A percentile compares a stretch with the other conserved stretches of the same genome.
Evolutionary conservation across 2,113 vertebrate species (phyloP).

Genomic region (Pyrgilauda ruficollis): DNA sequence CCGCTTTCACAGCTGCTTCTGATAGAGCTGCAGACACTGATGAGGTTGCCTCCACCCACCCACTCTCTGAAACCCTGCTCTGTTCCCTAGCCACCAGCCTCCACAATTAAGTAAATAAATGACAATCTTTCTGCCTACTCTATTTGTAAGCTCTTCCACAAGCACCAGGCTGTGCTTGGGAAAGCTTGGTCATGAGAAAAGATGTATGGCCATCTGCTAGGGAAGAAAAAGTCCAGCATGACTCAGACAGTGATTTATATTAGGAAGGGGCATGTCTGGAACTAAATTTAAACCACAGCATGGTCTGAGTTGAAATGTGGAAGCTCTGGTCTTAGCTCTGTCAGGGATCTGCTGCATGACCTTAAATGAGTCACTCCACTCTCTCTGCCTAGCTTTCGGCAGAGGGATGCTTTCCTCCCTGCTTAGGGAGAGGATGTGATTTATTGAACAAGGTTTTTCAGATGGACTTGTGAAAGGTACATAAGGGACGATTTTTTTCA

Average conservation of each 20-base stretch:
- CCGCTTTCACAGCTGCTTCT: not conserved
- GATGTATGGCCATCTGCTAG: not conserved
- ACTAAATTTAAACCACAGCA: constrained; percentile 14
- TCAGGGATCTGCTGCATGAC: not conserved
- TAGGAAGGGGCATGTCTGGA: not conserved
- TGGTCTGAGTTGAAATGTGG: not conserved
- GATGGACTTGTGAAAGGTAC: not conserved
- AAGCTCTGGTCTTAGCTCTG: not conserved
- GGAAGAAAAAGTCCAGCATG: not conserved
- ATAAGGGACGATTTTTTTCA: not conserved
- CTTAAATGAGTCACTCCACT: not conserved
- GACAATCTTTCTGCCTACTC: not conserved
- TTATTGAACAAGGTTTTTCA: not conserved
- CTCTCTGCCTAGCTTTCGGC: not conserved
- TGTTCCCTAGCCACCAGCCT: not conserved
- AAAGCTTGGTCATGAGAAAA: not conserved
- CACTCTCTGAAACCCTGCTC: not conserved
- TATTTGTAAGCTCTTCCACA: not conserved
- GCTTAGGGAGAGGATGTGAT: not conserved
- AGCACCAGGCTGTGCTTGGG: not conserved
- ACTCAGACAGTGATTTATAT: constrained; percentile 5
- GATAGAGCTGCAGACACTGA: not conserved
- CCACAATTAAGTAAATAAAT: not conserved
- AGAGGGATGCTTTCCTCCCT: not conserved
- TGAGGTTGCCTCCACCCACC: not conserved